phyloP scores from a whole-genome alignment of 2,797 vertebrate genomes.

The Argentina silus region DNA sequence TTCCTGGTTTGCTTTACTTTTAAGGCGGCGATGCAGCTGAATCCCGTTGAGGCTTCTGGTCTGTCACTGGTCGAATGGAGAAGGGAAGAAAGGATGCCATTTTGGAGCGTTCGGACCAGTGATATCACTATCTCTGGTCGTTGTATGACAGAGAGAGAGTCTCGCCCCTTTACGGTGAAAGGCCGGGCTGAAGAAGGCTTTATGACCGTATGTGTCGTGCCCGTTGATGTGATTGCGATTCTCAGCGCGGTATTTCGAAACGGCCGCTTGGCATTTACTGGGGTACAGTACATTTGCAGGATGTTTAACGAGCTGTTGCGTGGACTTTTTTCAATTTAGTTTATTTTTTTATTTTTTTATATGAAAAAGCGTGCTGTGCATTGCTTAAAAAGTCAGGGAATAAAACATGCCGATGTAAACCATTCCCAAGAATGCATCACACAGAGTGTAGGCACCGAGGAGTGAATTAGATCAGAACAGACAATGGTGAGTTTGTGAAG shows the following conservation, averaged over 20 bases:
- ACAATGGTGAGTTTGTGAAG: constrained; percentile 60
- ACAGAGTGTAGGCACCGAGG: constrained; percentile 49
- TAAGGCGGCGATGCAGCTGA: no score
- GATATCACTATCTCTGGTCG: not conserved
- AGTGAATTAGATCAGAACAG: constrained; percentile 65
- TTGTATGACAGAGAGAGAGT: not conserved
- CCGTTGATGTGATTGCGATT: not conserved
- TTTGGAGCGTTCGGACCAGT: not conserved
- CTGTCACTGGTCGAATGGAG: no score
- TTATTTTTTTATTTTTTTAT: not conserved
- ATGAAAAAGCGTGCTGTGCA: not conserved
- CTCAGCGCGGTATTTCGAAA: not conserved
- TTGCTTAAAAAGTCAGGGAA: constrained; percentile 18
- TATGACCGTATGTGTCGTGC: not conserved
- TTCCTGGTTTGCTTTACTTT: no score
- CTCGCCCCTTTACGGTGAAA: not conserved
- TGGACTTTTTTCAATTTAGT: no score
- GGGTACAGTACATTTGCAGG: not conserved
- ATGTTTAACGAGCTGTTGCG: not conserved
- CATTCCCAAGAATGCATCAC: constrained; percentile 22
- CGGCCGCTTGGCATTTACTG: not conserved
- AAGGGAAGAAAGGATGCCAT: not conserved
- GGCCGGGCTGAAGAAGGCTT: not conserved
- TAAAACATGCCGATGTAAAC: constrained; percentile 12
- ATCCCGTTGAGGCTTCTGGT: no score